Percentiles rank a stretch among this genome's conserved stretches.
Conservation (phyloP, 2,797 vertebrate genomes). For the Manis javanica region DNA sequence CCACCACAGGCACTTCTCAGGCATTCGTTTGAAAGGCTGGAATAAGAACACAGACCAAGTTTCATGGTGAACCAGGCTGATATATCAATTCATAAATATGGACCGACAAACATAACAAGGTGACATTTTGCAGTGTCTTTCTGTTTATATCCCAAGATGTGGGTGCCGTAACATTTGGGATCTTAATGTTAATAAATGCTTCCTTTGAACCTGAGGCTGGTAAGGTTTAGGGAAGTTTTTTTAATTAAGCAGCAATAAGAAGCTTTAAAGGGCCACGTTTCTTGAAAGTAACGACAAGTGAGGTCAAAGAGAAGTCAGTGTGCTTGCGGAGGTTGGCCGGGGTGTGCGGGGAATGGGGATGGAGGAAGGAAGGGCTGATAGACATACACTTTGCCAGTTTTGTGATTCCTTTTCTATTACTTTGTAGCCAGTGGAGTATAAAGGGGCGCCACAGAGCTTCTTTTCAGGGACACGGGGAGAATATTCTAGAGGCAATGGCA, state of each 20-base stretch:
- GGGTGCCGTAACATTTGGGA: background rate
- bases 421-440: background rate
- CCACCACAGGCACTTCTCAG: background rate
- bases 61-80: background rate
- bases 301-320: background rate
- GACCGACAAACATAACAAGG: background rate
- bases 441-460: background rate
- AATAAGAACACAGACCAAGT: background rate
- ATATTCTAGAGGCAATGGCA: background rate
- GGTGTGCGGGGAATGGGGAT: fast-evolving
- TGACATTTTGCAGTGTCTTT: background rate
- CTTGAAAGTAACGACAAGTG: background rate
- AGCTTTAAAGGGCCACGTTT: background rate
- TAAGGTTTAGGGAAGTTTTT: background rate
- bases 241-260: background rate
- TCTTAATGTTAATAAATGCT: background rate
- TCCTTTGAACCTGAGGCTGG: background rate
- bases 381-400: background rate
- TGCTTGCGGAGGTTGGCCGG: background rate
- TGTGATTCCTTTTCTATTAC: background rate
- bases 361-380: background rate
- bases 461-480: background rate
- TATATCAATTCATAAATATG: background rate
- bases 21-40: background rate
- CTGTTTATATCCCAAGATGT: background rate